Evolutionary conservation across 2,888 invertebrate genomes (phyloP), one percentile per base, ranked within the genome.

Genomic region (Sceliomorpha sp.): DNA sequence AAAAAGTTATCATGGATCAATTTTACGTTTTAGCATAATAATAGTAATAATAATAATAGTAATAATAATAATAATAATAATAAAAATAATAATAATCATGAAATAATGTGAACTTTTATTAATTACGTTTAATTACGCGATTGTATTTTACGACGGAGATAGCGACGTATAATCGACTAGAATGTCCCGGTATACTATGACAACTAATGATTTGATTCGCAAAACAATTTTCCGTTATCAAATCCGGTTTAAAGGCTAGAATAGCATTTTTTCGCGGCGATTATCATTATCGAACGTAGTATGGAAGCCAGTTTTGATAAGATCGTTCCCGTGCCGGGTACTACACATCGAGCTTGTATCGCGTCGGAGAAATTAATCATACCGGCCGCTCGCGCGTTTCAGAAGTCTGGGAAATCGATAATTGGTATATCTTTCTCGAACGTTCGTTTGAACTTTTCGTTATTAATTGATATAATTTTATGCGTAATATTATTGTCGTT

Each of bases 221-320:
- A 51, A 7, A 56, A 64, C 58, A 24, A 40, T 45, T 53, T 27
- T 29, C 53, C 58, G 62, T 62, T 83, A 80, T 82, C 79, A 69
- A 79, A 83, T 78, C 83, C 77, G 78, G 82, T 83, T 82, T 72
- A 72, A 73, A 70, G 72, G 74, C 79, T 76, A 75, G 71, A 80
- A 82, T 82, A n/a, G n/a, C 79, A 59, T 73, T 75, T 74, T 73
- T 76, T 79, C 76, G 48, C 64, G 51, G 53, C 66, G 72, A 78
- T 83, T 82, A 81, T 83, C 81, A 78, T 83, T 83, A 81, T 80
- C 76, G 69, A 66, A 75, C 74, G 56, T 73, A 73, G 79, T 73
- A 75, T 78, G 77, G 66, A 73, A 79, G 83, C 85, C 82, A 80
- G 85, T 85, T 77, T 40, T 55, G 85, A 85, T 85, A 83, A 71